phyloP scores from a whole-genome alignment of 2,113 vertebrate genomes.

The Raja brachyura region DNA sequence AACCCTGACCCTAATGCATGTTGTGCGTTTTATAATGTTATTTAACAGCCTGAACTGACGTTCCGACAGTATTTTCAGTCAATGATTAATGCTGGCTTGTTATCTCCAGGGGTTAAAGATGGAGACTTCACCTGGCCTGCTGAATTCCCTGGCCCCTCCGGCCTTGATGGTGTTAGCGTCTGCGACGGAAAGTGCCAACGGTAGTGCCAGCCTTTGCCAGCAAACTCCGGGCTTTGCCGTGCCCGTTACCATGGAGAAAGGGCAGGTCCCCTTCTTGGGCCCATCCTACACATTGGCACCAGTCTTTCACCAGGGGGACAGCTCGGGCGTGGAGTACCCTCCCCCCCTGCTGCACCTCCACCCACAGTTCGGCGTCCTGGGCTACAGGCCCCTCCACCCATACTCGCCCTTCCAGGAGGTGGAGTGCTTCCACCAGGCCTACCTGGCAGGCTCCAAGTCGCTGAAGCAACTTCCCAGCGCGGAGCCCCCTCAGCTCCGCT shows the following conservation, averaged over 20 bases:
- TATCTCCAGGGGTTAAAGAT: constrained; percentile 31
- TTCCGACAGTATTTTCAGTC: background rate
- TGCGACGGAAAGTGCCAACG: constrained; percentile 40
- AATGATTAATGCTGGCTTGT: background rate
- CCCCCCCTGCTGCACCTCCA: constrained; percentile 43
- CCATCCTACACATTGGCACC: constrained; percentile 42
- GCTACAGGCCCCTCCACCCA: constrained; percentile 41
- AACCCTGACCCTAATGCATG: too few species aligned
- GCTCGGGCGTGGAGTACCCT: constrained; percentile 28
- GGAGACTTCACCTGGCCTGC: constrained; percentile 41
- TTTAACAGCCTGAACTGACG: too few species aligned
- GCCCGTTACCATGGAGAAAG: constrained; percentile 43
- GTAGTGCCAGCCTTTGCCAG: constrained; percentile 34
- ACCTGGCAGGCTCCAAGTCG: constrained; percentile 31
- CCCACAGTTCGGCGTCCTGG: constrained; percentile 43
- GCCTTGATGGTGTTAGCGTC: constrained; percentile 45
- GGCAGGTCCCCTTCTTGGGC: constrained; percentile 43
- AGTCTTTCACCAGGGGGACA: constrained; percentile 41
- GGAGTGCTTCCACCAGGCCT: background rate
- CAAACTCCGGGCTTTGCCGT: constrained; percentile 41
- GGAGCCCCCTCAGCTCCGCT: constrained; percentile 41
- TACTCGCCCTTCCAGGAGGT: constrained; percentile 42
- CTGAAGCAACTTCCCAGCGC: constrained; percentile 34
- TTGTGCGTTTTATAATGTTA: too few species aligned
- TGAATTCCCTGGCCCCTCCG: constrained; percentile 41